Conservation (phyloP, 2,113 vertebrate species). For the Cynocephalus volans region DNA sequence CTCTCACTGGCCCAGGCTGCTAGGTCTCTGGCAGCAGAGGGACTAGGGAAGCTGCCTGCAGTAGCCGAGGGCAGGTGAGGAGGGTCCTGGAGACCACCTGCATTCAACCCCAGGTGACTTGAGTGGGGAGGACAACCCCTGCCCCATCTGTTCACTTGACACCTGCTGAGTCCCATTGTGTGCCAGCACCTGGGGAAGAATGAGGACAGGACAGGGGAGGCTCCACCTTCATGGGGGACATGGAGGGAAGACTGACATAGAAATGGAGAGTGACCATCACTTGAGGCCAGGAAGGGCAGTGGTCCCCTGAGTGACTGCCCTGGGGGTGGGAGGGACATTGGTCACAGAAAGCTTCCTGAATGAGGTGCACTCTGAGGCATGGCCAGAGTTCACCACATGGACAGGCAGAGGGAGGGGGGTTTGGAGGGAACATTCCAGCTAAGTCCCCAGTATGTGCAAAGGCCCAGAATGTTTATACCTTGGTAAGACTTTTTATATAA, state of each 20-base stretch:
- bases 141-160: accelerated
- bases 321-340: background rate
- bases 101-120: background rate
- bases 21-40: background rate
- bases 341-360: background rate
- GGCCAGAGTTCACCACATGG: background rate
- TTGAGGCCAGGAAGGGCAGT: background rate
- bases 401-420: background rate
- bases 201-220: background rate
- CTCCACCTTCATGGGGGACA: background rate
- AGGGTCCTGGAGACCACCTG: background rate
- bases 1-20: background rate
- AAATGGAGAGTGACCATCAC: accelerated
- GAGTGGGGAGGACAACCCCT: background rate
- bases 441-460: conserved; percentile 75
- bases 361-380: background rate
- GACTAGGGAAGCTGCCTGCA: too few relatives aligned
- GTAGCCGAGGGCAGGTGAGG: background rate
- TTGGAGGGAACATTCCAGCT: conserved; percentile 55
- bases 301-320: accelerated
- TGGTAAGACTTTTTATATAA: conserved; percentile 80
- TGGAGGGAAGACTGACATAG: background rate
- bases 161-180: background rate
- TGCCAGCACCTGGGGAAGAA: accelerated
- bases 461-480: conserved; percentile 81